These are phyloP conservation scores for Meganola albula DNA, from an alignment of 2,888 invertebrate genomes.

Conservation along the genomic window DNA sequence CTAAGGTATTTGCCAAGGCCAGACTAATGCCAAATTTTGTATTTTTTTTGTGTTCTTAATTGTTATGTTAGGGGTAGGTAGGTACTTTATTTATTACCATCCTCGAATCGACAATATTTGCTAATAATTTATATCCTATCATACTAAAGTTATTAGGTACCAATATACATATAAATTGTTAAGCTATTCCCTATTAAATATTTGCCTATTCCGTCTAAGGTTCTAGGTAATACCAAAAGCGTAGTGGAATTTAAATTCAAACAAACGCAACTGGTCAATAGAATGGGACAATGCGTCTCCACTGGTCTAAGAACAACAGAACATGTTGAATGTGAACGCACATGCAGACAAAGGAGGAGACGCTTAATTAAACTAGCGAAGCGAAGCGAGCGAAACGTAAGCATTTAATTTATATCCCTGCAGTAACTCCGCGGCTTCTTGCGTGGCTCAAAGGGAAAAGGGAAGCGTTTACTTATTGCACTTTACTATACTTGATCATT, in stretches of 20 bases:
- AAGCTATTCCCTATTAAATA: too few species aligned
- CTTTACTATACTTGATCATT: too few species aligned
- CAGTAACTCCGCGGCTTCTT: slow-evolving; percentile 71
- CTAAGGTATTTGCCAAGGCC: too few species aligned
- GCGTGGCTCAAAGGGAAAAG: slow-evolving; percentile 39
- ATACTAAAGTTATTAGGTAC: too few species aligned
- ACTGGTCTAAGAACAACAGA: slow-evolving; percentile 52
- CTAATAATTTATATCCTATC: too few species aligned
- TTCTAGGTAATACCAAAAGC: slow-evolving; percentile 20
- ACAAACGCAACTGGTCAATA: slow-evolving; percentile 20
- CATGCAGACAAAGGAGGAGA: slow-evolving; percentile 66
- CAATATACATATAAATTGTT: too few species aligned
- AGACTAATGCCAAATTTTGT: too few species aligned
- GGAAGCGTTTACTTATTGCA: too few species aligned
- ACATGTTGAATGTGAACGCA: slow-evolving; percentile 69
- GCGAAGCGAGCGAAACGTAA: slow-evolving; percentile 73
- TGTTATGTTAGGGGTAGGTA: too few species aligned
- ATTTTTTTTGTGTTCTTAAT: too few species aligned
- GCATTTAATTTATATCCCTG: slow-evolving; percentile 77
- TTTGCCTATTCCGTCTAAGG: slow-evolving; percentile 10
- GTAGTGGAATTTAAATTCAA: slow-evolving; percentile 29
- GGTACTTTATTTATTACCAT: too few species aligned
- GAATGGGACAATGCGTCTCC: slow-evolving; percentile 36
- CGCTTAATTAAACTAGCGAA: slow-evolving; percentile 76
- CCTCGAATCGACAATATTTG: too few species aligned